Evolutionary conservation across 2,113 vertebrate genomes (phyloP).

Genomic region (Sander lucioperca): DNA sequence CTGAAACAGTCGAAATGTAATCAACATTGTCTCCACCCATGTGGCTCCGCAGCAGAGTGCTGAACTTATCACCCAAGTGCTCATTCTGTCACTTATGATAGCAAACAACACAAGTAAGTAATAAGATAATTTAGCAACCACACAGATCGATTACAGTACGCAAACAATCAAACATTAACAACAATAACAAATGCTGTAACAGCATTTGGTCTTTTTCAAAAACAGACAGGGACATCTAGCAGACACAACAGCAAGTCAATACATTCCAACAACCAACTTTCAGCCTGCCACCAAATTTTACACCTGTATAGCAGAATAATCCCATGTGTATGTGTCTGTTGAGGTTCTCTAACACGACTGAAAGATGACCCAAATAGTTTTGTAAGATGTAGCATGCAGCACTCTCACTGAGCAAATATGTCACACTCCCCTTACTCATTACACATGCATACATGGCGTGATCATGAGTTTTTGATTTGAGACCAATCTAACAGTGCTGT

Average conservation of each 20-base stretch:
- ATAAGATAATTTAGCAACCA: neutral
- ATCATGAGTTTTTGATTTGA: conserved; percentile 2
- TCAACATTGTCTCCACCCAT: neutral
- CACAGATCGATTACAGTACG: conserved; percentile 8
- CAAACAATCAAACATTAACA: neutral
- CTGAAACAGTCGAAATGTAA: neutral
- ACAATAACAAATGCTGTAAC: neutral
- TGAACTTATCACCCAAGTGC: conserved; percentile 39
- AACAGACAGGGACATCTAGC: neutral
- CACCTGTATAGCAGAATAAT: conserved; percentile 35
- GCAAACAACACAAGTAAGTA: neutral
- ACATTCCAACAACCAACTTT: too few relatives aligned
- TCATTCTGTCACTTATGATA: conserved; percentile 23
- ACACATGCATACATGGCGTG: neutral
- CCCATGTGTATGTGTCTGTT: neutral
- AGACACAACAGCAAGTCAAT: conserved; percentile 15
- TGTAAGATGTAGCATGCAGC: conserved; percentile 18
- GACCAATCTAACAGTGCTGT: neutral
- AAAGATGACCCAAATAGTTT: conserved; percentile 45
- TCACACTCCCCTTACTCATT: neutral
- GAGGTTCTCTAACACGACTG: conserved; percentile 2
- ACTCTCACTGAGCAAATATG: neutral
- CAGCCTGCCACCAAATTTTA: conserved; percentile 62
- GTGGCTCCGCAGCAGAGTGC: neutral
- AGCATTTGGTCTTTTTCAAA: conserved; percentile 2